Evolutionary conservation across 2,113 vertebrate species (phyloP).

Genomic region (Catagonus wagneri): DNA sequence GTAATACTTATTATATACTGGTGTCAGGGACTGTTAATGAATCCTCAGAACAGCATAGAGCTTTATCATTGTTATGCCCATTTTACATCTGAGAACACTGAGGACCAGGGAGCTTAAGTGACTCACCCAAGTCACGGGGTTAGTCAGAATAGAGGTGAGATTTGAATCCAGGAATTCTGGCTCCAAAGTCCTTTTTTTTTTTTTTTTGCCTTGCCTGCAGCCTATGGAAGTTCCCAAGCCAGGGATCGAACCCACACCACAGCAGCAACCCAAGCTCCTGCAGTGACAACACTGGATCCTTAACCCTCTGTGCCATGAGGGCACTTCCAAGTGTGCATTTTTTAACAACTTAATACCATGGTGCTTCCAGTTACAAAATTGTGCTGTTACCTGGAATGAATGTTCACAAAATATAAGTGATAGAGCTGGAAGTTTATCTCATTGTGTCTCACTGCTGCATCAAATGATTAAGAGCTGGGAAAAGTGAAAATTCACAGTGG

Average conservation of each 20-base stretch:
- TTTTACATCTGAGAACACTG: neutral
- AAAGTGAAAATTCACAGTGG: neutral
- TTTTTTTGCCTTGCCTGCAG: too few relatives aligned
- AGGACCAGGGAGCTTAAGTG: too few relatives aligned
- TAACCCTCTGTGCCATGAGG: too few relatives aligned
- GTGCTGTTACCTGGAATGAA: neutral
- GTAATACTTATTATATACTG: neutral
- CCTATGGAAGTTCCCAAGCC: too few relatives aligned
- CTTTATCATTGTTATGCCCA: neutral
- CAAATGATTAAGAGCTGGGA: neutral
- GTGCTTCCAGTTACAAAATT: neutral
- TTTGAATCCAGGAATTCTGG: neutral
- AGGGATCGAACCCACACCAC: too few relatives aligned
- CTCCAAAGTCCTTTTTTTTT: too few relatives aligned
- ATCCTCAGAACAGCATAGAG: neutral
- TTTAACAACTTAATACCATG: neutral
- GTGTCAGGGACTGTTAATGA: neutral
- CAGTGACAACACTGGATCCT: too few relatives aligned
- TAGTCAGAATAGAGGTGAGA: neutral
- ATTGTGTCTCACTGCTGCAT: neutral
- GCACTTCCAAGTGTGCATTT: too few relatives aligned
- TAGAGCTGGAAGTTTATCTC: neutral
- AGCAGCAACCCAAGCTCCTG: too few relatives aligned
- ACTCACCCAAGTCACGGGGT: neutral
- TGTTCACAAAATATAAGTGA: too few relatives aligned